Evolutionary conservation across 2,113 vertebrate species (phyloP), one percentile per base, ranked within the genome.

Genomic region (Callionymus lyra): DNA sequence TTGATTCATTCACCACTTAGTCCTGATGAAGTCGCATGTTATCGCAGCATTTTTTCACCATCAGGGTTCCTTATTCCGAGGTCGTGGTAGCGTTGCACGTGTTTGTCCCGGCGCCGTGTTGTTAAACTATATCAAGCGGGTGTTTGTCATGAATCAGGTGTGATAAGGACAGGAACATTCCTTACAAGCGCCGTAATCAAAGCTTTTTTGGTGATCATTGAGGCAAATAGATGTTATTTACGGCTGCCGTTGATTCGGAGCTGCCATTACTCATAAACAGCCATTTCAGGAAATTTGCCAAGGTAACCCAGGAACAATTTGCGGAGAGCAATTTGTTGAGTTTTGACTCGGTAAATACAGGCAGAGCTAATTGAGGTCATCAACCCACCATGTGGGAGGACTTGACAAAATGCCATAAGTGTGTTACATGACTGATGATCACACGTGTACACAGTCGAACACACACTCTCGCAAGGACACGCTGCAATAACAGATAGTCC

Each of bases 1-100:
- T 87, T 94, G 92, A 94, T 97, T 96, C 93, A 95, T 95, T 84
- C 88, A 85, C 87, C 91, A 94, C 91, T 93, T 98, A 93, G 86
- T 74, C 75, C 83, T 91, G 90, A 97, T 95, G 90, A 91, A 88
- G 90, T 92, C 88, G 84, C 85, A 87, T 90, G 89, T 89, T 90
- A 84, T 83, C 75, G 85, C 78, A 58, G 85, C 86, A 86, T 92
- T 91, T 88, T n/a, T 91, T 88, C 88, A 89, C 86, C 68, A 87
- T 91, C 87, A 85, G 40, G 49, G 41, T 63, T 59, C 68, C 56
- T 68, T 27, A 8, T 8, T 27, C 21, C 8, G 21, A 27, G 21
- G 21, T 27, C 21, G 21, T 8, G 4, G 34, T 44, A 27, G 12
- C 36, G n/a, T n/a, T n/a, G n/a, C n/a, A n/a, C n/a, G n/a, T n/a